phyloP scores from a whole-genome alignment of 2,113 vertebrate genomes.

The Lichenostomus cassidix region DNA sequence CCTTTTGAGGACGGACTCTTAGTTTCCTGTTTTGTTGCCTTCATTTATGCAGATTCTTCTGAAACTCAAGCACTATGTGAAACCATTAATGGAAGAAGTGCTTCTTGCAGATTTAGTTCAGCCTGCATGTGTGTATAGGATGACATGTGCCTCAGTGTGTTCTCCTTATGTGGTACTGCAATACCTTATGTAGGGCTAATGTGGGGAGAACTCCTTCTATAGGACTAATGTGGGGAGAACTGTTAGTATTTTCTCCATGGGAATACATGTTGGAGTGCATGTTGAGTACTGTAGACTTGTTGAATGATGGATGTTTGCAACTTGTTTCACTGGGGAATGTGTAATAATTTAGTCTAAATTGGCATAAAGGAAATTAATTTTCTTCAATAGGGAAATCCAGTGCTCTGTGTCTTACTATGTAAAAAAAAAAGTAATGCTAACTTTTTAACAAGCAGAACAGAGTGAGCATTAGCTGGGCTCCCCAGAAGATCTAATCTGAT shows the following conservation, averaged over 20 bases:
- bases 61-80: not conserved
- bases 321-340: not conserved
- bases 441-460: not conserved
- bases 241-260: not conserved
- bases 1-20: not conserved
- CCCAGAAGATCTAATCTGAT: not conserved
- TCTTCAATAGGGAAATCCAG: not conserved
- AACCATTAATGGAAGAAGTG: not conserved
- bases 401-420: not conserved
- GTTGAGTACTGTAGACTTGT: not conserved
- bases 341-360: not conserved
- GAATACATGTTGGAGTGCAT: not conserved
- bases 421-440: not conserved
- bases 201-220: not conserved
- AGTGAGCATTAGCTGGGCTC: not conserved
- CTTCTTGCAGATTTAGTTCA: not conserved
- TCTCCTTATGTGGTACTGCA: not conserved
- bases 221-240: accelerated
- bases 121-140: accelerated
- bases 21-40: not conserved
- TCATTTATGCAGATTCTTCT: not conserved
- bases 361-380: not conserved
- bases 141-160: not conserved
- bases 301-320: not conserved
- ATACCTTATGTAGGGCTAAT: not conserved